A percentile compares a stretch with the other conserved stretches of the same genome.
Conservation (phyloP, 1,140 invertebrate species). For the Rhopalosiphum padi region DNA sequence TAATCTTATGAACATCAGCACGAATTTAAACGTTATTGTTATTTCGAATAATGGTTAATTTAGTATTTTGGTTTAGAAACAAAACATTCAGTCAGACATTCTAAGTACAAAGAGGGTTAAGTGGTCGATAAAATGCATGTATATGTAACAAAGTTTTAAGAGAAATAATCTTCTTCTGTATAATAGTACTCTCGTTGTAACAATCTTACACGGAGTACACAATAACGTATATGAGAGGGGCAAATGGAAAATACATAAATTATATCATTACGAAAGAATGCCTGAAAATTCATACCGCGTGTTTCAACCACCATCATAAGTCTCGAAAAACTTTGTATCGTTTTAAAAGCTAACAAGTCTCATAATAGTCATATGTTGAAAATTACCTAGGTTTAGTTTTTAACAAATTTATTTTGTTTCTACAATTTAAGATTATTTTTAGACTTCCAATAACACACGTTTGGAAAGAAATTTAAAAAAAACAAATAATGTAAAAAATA, state of each 20-base stretch:
- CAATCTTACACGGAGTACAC: constrained; percentile 8
- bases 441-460: not conserved
- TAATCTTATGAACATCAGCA: not conserved
- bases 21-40: not conserved
- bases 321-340: constrained; percentile 7
- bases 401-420: not conserved
- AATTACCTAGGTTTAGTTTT: constrained; percentile 3
- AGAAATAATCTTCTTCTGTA: constrained; percentile 1
- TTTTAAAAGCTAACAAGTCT: constrained; percentile 48
- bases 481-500: not conserved
- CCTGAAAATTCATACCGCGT: not conserved
- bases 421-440: not conserved
- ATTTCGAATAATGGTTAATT: not conserved
- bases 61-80: not conserved
- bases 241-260: constrained; percentile 22
- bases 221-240: not conserved
- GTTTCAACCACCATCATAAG: not conserved
- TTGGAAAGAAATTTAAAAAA: not conserved
- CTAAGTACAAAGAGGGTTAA: not conserved
- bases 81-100: not conserved
- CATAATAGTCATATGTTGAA: not conserved
- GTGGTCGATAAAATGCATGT: not conserved
- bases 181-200: constrained; percentile 26
- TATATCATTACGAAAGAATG: constrained; percentile 23
- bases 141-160: constrained; percentile 17